Conservation (phyloP, 2,113 vertebrate genomes). For the Haemorhous mexicanus region DNA sequence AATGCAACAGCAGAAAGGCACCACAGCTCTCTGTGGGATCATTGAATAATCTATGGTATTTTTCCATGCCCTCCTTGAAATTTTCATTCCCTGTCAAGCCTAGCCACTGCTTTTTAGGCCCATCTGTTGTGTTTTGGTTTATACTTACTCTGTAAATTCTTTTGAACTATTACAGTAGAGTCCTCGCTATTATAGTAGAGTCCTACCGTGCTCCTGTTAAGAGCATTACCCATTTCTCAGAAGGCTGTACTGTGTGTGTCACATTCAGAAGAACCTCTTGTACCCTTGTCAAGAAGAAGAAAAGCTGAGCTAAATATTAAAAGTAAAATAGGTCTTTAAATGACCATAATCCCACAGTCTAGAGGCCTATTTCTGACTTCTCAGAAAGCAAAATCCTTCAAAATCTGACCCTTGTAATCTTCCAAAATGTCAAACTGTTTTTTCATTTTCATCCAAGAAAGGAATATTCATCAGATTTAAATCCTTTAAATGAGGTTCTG, state of each 20-base stretch:
- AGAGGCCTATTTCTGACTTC: not conserved
- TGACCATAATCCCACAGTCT: not conserved
- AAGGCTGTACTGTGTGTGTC: not conserved
- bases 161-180: not conserved
- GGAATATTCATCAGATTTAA: slow-evolving; percentile 26
- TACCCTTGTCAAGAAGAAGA: not conserved
- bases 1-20: not conserved
- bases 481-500: slow-evolving; percentile 14
- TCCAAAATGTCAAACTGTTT: slow-evolving; percentile 20
- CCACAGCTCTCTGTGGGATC: not conserved
- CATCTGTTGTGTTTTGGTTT: not conserved
- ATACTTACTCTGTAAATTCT: not conserved
- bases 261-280: not conserved
- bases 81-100: not conserved
- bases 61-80: not conserved
- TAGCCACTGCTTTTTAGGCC: not conserved
- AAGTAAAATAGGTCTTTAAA: not conserved
- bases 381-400: not conserved
- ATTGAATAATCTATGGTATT: not conserved
- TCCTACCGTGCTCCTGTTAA: not conserved
- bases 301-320: not conserved
- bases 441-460: not conserved
- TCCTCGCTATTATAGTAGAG: not conserved
- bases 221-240: not conserved
- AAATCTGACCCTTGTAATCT: slow-evolving; percentile 10